These are phyloP conservation scores for Tokudaia tokunoshimensis DNA, from an alignment of 2,797 vertebrate genomes.

Conservation along the genomic window DNA sequence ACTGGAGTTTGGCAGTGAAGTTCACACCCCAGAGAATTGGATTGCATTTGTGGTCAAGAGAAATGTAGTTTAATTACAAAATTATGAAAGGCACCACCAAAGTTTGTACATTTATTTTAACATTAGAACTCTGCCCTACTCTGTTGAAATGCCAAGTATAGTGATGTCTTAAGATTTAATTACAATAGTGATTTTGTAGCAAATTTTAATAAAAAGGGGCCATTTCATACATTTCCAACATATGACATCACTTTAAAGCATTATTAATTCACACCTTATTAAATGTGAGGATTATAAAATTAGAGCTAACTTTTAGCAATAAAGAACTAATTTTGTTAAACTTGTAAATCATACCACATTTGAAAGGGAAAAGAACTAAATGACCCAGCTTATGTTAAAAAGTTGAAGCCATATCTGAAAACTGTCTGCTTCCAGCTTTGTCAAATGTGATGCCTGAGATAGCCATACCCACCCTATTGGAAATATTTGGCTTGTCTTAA, in stretches of 20 bases:
- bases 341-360: slow-evolving; percentile 50
- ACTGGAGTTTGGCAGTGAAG: slow-evolving; percentile 5
- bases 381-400: slow-evolving; percentile 27
- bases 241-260: slow-evolving; percentile 61
- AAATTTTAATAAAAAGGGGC: slow-evolving; percentile 64
- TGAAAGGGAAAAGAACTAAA: slow-evolving; percentile 66
- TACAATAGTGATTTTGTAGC: slow-evolving; percentile 52
- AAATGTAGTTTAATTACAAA: slow-evolving; percentile 40
- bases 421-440: slow-evolving; percentile 31
- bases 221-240: slow-evolving; percentile 68
- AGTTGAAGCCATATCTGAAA: slow-evolving; percentile 51
- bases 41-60: not conserved
- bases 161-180: slow-evolving; percentile 45
- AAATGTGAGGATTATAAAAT: slow-evolving; percentile 72
- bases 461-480: slow-evolving; percentile 29
- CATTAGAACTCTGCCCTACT: slow-evolving; percentile 8
- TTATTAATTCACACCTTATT: slow-evolving; percentile 68
- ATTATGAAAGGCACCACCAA: slow-evolving; percentile 55
- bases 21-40: not conserved
- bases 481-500: slow-evolving; percentile 56
- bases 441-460: not conserved
- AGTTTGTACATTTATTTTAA: slow-evolving; percentile 34
- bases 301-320: slow-evolving; percentile 68
- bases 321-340: slow-evolving; percentile 60
- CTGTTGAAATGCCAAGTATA: not conserved